Conservation (phyloP, 2,113 vertebrate genomes). For the Trichomycterus rosablanca region DNA sequence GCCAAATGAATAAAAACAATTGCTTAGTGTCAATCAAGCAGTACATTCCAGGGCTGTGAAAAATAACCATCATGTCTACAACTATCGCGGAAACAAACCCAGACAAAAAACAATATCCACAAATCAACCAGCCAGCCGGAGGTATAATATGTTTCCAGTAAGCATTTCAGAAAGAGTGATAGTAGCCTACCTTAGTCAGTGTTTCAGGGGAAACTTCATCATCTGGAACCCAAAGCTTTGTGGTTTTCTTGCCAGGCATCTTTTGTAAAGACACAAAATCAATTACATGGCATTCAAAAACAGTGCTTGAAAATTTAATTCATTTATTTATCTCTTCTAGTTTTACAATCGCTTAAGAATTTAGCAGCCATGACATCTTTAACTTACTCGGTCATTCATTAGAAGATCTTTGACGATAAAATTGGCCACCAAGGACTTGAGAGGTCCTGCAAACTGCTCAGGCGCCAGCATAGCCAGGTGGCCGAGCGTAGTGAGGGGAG, state of each 20-base stretch:
- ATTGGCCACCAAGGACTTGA: constrained; percentile 94
- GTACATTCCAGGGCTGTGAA: too few species aligned
- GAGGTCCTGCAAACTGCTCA: constrained; percentile 90
- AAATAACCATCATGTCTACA: too few species aligned
- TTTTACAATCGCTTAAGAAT: too few species aligned
- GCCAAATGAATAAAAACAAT: too few species aligned
- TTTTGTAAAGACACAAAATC: constrained; percentile 58
- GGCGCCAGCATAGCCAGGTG: constrained; percentile 94
- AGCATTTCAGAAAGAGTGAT: not conserved
- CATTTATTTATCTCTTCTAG: too few species aligned
- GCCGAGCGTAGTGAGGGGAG: constrained; percentile 89
- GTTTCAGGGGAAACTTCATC: constrained; percentile 97
- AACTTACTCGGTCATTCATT: constrained; percentile 90
- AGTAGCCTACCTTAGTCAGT: constrained; percentile 81
- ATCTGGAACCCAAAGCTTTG: constrained; percentile 96
- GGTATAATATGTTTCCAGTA: not conserved
- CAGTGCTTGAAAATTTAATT: too few species aligned
- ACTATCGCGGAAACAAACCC: too few species aligned
- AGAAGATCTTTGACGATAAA: constrained; percentile 97
- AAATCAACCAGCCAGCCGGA: too few species aligned
- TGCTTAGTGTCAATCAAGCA: too few species aligned
- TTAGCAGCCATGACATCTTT: not conserved
- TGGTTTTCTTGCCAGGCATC: constrained; percentile 97
- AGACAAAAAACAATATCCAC: too few species aligned
- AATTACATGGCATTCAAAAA: constrained; percentile 12